Conservation (phyloP, 2,797 vertebrate genomes). For the Clarias laeviceps region DNA sequence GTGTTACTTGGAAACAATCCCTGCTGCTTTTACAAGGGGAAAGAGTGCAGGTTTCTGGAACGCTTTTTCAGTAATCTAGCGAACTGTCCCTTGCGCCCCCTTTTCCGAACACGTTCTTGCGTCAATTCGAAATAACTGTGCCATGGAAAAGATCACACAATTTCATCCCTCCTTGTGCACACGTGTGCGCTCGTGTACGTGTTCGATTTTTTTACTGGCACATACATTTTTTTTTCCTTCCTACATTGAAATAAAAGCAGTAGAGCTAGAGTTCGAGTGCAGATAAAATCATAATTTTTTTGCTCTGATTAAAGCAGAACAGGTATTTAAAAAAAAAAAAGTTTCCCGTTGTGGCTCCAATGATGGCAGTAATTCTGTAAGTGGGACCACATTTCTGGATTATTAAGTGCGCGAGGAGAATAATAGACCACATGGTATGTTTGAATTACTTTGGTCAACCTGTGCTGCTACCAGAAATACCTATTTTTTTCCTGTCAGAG, state of each 20-base stretch:
- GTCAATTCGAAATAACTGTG: slow-evolving; percentile 44
- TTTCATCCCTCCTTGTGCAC: slow-evolving; percentile 54
- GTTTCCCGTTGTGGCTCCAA: slow-evolving; percentile 41
- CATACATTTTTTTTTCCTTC: background rate
- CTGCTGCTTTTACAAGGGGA: slow-evolving; percentile 78
- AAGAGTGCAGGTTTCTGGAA: slow-evolving; percentile 74
- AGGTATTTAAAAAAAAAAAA: slow-evolving; percentile 43
- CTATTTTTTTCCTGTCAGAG: background rate
- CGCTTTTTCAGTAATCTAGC: slow-evolving; percentile 63
- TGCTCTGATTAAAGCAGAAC: slow-evolving; percentile 64
- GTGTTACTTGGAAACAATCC: slow-evolving; percentile 76
- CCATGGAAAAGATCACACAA: slow-evolving; percentile 55
- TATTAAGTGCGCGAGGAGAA: slow-evolving; percentile 59
- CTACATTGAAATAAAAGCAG: slow-evolving; percentile 37
- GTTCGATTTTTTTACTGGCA: slow-evolving; percentile 54
- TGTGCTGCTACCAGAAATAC: slow-evolving; percentile 32
- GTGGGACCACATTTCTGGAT: slow-evolving; percentile 69
- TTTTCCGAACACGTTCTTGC: slow-evolving; percentile 55
- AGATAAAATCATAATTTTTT: slow-evolving; percentile 64
- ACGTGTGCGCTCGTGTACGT: slow-evolving; percentile 46
- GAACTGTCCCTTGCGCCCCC: slow-evolving; percentile 55
- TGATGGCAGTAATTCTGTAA: slow-evolving; percentile 65
- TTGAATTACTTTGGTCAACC: slow-evolving; percentile 14
- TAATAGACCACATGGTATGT: slow-evolving; percentile 52
- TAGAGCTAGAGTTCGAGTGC: slow-evolving; percentile 52